Conservation (phyloP, 2,797 vertebrate genomes). For the Liparis tanakae region DNA sequence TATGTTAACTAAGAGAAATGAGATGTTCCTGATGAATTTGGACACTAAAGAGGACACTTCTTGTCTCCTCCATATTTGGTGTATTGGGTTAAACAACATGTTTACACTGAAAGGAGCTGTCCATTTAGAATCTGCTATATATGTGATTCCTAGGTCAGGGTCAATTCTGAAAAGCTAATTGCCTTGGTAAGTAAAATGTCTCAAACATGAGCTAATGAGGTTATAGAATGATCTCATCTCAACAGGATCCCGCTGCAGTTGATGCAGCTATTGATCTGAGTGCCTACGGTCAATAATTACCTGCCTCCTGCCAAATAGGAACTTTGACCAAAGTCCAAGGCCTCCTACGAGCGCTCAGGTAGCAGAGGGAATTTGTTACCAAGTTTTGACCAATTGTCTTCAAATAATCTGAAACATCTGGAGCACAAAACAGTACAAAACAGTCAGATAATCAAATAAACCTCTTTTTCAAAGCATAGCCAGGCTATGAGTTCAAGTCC, state of each 20-base stretch:
- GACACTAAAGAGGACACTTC: slow-evolving; percentile 1
- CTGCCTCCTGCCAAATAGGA: slow-evolving; percentile 45
- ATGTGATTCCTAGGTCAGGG: not conserved
- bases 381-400: slow-evolving; percentile 15
- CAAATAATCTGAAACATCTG: slow-evolving; percentile 15
- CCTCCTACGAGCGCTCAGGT: slow-evolving; percentile 17
- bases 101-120: not conserved
- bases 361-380: slow-evolving; percentile 23
- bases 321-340: slow-evolving; percentile 60
- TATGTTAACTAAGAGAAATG: not conserved
- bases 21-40: not conserved
- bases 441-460: not conserved
- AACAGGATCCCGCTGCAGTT: slow-evolving; percentile 7
- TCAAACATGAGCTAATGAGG: slow-evolving; percentile 7
- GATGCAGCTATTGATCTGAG: slow-evolving; percentile 57
- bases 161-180: not conserved
- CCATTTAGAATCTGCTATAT: not conserved
- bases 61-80: not conserved
- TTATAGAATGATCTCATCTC: slow-evolving; percentile 18
- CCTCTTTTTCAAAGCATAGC: not conserved
- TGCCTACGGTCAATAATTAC: slow-evolving; percentile 68
- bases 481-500: not conserved
- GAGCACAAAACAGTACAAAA: not conserved
- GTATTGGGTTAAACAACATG: not conserved
- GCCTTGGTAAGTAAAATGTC: not conserved